These are phyloP conservation scores for Lasioglossum pauxillum DNA, from an alignment of 2,888 invertebrate genomes.

Conservation along the genomic window DNA sequence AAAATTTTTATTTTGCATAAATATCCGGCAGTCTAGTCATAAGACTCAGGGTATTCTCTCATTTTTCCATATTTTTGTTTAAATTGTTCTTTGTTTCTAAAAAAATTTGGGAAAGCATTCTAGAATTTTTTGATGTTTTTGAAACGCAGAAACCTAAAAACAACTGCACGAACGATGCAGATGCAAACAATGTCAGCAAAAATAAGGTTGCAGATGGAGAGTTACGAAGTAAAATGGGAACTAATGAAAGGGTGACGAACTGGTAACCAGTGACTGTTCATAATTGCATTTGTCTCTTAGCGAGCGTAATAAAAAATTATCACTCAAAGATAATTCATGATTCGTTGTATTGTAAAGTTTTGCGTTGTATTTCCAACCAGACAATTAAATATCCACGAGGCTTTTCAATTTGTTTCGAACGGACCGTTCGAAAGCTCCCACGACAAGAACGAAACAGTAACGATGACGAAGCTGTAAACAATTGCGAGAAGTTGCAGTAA, in stretches of 20 bases:
- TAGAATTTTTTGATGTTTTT: background rate
- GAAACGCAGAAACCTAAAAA: background rate
- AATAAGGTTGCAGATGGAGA: background rate
- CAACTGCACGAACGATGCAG: background rate
- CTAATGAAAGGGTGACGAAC: background rate
- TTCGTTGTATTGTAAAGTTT: background rate
- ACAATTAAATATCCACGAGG: background rate
- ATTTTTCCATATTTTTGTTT: background rate
- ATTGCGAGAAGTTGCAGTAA: conserved; percentile 16
- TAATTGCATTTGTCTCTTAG: background rate
- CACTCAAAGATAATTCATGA: background rate
- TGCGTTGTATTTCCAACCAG: background rate
- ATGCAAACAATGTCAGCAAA: background rate
- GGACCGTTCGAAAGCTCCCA: background rate
- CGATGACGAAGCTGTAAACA: conserved; percentile 49
- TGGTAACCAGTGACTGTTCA: background rate
- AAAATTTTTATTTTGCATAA: too few species aligned
- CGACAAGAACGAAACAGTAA: conserved; percentile 3
- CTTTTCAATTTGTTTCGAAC: background rate
- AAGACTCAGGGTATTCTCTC: background rate
- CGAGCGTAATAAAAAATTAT: background rate
- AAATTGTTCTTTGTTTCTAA: background rate
- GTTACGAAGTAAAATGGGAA: background rate
- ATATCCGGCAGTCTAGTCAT: background rate
- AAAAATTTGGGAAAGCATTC: background rate